A percentile compares a stretch with the other conserved stretches of the same genome.
These are phyloP conservation scores for Cephonodes hylas DNA, from an alignment of 2,888 invertebrate genomes.

Conservation along the genomic window DNA sequence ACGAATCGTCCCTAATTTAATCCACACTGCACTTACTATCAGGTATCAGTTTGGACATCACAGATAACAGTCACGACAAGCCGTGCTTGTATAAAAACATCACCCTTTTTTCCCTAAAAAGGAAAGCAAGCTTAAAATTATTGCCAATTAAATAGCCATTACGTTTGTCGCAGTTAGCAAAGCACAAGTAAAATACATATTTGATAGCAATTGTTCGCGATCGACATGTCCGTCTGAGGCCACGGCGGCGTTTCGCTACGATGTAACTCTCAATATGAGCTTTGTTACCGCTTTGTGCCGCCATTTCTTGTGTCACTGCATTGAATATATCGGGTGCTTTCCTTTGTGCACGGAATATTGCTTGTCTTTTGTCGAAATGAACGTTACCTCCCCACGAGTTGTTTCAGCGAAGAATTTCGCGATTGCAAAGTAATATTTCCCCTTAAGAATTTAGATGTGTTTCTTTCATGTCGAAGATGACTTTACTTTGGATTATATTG, in stretches of 20 bases:
- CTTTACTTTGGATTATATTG: slow-evolving; percentile 75
- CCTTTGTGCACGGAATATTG: slow-evolving; percentile 80
- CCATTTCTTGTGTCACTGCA: slow-evolving; percentile 80
- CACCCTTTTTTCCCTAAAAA: no score
- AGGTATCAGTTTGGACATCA: no score
- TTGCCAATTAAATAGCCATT: no score
- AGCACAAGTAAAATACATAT: slow-evolving; percentile 2
- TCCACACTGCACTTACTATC: no score
- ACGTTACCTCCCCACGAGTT: slow-evolving; percentile 78
- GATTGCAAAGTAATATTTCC: slow-evolving; percentile 81
- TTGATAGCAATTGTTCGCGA: slow-evolving; percentile 7
- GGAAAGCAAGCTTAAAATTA: background rate
- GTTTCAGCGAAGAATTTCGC: slow-evolving; percentile 78
- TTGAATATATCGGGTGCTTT: slow-evolving; percentile 79
- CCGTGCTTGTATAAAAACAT: no score
- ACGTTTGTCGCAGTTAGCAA: background rate
- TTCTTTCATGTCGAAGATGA: slow-evolving; percentile 77
- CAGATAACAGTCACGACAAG: no score
- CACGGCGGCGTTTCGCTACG: slow-evolving; percentile 23
- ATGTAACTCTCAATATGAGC: slow-evolving; percentile 76
- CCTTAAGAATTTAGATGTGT: slow-evolving; percentile 79
- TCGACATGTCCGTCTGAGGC: slow-evolving; percentile 11
- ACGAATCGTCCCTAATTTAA: no score
- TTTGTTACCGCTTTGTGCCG: slow-evolving; percentile 77
- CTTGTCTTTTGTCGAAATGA: slow-evolving; percentile 80